Evolutionary conservation across 2,888 invertebrate genomes (phyloP).

Genomic region (Antheraea yamamai): DNA sequence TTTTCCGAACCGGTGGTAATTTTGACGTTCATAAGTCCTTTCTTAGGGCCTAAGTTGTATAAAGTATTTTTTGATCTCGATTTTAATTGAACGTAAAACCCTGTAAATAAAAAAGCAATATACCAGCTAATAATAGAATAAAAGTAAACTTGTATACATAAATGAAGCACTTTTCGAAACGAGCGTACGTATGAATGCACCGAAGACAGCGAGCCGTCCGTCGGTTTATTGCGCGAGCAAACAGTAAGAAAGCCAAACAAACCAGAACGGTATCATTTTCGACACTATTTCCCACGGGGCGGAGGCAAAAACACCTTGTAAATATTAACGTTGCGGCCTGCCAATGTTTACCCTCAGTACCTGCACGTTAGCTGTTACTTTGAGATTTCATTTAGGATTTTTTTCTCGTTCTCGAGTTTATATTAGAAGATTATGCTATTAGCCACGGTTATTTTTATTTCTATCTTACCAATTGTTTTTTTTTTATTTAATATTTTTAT

Average conservation of each 20-base stretch:
- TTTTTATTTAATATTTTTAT: background rate
- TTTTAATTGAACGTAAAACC: too few relatives aligned
- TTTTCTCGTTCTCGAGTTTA: background rate
- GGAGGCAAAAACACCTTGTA: constrained; percentile 37
- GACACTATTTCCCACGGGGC: constrained; percentile 59
- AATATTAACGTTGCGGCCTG: constrained; percentile 43
- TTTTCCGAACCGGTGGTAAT: too few relatives aligned
- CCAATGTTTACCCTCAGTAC: constrained; percentile 34
- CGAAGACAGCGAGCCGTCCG: background rate
- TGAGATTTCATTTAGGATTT: constrained; percentile 1
- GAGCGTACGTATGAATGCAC: background rate
- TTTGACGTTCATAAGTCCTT: too few relatives aligned
- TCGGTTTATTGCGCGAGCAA: constrained; percentile 4
- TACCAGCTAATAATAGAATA: too few relatives aligned
- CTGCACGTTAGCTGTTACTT: constrained; percentile 1
- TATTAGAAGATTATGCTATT: background rate
- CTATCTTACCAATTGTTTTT: background rate
- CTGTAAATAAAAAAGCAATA: too few relatives aligned
- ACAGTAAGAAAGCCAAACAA: constrained; percentile 19
- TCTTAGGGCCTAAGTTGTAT: too few relatives aligned
- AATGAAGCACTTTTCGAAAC: background rate
- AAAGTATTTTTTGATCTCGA: too few relatives aligned
- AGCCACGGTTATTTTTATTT: background rate
- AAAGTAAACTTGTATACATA: background rate
- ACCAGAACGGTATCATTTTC: constrained; percentile 42